These are phyloP conservation scores for Aradus depressus DNA, from an alignment of 2,888 invertebrate genomes.

Conservation along the genomic window DNA sequence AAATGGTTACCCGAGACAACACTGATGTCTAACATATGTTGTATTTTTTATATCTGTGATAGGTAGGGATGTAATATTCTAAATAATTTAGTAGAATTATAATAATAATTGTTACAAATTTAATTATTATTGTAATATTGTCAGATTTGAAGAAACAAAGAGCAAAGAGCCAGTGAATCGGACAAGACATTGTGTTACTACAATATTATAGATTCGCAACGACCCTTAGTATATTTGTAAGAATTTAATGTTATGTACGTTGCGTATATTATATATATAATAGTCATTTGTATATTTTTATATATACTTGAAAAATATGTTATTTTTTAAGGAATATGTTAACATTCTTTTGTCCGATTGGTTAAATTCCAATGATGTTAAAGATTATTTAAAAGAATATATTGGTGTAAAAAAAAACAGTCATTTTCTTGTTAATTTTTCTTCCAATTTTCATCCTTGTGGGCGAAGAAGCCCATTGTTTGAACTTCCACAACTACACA, in stretches of 20 bases:
- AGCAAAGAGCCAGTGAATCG: conserved; percentile 6
- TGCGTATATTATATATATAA: conserved; percentile 12
- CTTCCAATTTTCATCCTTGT: no score
- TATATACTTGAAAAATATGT: conserved; percentile 10
- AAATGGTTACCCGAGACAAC: conserved; percentile 15
- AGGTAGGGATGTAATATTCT: conserved; percentile 12
- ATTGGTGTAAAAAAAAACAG: conserved; percentile 8
- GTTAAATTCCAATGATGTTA: conserved; percentile 17
- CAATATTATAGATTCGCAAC: no score
- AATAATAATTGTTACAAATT: no score
- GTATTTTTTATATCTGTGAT: conserved; percentile 19
- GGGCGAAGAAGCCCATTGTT: no score
- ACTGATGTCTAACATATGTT: conserved; percentile 12
- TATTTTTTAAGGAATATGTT: not conserved
- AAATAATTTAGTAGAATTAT: no score
- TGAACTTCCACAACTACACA: no score
- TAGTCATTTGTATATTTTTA: conserved; percentile 13
- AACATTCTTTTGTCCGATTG: conserved; percentile 14
- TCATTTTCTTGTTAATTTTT: no score
- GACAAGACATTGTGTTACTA: conserved; percentile 9
- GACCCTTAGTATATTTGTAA: not conserved
- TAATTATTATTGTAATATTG: conserved; percentile 10
- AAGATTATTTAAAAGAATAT: conserved; percentile 16
- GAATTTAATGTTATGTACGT: conserved; percentile 9
- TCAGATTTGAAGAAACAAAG: conserved; percentile 12